Evolutionary conservation across 2,888 invertebrate species (phyloP).

Genomic region (Drosophila atroscutellata): DNA sequence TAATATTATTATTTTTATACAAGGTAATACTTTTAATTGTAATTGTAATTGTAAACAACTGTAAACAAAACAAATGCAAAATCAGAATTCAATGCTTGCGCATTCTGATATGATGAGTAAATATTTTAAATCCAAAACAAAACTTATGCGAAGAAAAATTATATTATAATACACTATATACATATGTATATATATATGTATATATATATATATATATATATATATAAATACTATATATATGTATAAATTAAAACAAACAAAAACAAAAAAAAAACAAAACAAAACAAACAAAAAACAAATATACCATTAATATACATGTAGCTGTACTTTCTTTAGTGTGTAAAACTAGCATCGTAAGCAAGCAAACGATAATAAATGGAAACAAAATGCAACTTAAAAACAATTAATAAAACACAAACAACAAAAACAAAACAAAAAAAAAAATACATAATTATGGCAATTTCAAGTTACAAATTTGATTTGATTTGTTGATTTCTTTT

Average conservation of each 20-base stretch:
- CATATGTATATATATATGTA: no score
- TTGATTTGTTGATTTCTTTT: constrained; percentile 30
- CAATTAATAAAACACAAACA: constrained; percentile 45
- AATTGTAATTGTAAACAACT: constrained; percentile 45
- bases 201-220: constrained; percentile 23
- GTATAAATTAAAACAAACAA: constrained; percentile 30
- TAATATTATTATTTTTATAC: constrained; percentile 75
- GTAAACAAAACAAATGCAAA: constrained; percentile 23
- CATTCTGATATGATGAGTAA: constrained; percentile 39
- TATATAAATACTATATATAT: constrained; percentile 18
- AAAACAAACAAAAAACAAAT: constrained; percentile 44
- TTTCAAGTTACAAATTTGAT: constrained; percentile 22
- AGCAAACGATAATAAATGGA: constrained; percentile 76
- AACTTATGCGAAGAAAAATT: constrained; percentile 42
- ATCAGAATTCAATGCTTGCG: constrained; percentile 41
- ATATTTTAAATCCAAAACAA: constrained; percentile 73
- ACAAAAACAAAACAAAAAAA: constrained; percentile 23
- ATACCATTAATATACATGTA: constrained; percentile 62
- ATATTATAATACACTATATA: constrained; percentile 35
- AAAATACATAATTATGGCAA: constrained; percentile 41
- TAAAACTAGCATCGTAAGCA: constrained; percentile 65
- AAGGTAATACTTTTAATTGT: constrained; percentile 79
- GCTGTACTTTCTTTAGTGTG: constrained; percentile 74
- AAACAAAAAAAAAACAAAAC: constrained; percentile 46
- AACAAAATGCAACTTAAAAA: constrained; percentile 77